phyloP scores from a whole-genome alignment of 2,797 vertebrate species.

The Arctocebus calabarensis region DNA sequence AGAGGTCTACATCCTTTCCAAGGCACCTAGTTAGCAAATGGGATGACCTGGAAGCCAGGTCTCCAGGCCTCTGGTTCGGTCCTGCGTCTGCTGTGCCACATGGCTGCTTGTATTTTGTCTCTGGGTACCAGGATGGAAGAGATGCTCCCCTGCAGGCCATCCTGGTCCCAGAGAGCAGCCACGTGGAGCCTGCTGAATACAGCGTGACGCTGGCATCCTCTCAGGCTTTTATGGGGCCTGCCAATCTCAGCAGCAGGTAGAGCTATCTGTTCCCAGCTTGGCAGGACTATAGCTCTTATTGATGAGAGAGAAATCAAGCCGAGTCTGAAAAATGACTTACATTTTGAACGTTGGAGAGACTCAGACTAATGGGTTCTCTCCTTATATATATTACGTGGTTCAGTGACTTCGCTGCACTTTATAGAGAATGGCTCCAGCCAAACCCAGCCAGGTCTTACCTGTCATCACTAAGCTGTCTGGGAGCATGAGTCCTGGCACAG shows the following conservation, averaged over 20 bases:
- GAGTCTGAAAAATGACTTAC: slow-evolving; percentile 73
- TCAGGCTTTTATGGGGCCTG: neutral
- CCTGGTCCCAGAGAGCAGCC: neutral
- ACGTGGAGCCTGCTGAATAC: accelerated
- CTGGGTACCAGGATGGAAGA: neutral
- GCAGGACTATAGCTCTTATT: slow-evolving; percentile 68
- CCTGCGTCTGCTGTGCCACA: neutral
- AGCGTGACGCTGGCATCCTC: accelerated
- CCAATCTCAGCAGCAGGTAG: neutral
- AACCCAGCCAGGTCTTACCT: neutral
- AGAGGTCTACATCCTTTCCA: neutral
- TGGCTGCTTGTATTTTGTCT: neutral
- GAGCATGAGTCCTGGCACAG: neutral
- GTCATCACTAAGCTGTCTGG: neutral
- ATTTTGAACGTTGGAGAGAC: slow-evolving; percentile 53
- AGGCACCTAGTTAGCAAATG: no score
- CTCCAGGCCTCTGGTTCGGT: neutral
- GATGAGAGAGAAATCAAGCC: slow-evolving; percentile 69
- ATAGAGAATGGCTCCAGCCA: neutral
- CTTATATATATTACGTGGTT: slow-evolving; percentile 1
- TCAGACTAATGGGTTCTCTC: slow-evolving; percentile 53
- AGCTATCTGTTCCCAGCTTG: slow-evolving; percentile 45
- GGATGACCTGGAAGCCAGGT: neutral
- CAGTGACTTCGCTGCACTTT: neutral
- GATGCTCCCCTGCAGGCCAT: neutral